A percentile compares a stretch with the other conserved stretches of the same genome.
These are phyloP conservation scores for Athene cunicularia DNA, from an alignment of 2,113 vertebrate species.

Conservation along the genomic window DNA sequence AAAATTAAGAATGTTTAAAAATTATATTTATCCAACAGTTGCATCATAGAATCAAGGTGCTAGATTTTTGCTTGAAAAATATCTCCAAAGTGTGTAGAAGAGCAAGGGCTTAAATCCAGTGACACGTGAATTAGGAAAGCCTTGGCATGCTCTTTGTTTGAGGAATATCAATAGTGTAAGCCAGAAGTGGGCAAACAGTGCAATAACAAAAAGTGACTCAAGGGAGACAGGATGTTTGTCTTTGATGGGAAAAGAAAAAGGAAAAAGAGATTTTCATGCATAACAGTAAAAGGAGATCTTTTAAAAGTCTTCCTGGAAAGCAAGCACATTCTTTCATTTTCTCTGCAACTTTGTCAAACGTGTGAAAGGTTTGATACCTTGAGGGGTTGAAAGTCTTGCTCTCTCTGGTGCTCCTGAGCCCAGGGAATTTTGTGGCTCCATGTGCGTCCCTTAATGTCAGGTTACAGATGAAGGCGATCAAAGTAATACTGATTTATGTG, in stretches of 20 bases:
- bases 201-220: neutral
- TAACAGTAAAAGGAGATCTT: neutral
- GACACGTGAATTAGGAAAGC: neutral
- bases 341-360: accelerated
- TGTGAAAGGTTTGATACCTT: neutral
- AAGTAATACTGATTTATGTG: neutral
- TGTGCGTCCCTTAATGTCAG: neutral
- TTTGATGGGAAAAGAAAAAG: neutral
- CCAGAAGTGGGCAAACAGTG: neutral
- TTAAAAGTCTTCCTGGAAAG: neutral
- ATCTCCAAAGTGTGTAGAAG: neutral
- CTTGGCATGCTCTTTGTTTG: neutral
- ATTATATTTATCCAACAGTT: neutral
- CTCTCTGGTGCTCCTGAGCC: neutral
- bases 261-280: neutral
- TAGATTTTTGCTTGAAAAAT: neutral
- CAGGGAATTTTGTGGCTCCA: neutral
- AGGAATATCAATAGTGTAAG: neutral
- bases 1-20: neutral
- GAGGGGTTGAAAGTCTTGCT: neutral
- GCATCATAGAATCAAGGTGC: neutral
- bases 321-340: neutral
- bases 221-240: neutral
- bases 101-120: neutral
- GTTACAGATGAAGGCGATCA: neutral